Evolutionary conservation across 2,888 invertebrate species (phyloP).

Genomic region (Sesamia inferens): DNA sequence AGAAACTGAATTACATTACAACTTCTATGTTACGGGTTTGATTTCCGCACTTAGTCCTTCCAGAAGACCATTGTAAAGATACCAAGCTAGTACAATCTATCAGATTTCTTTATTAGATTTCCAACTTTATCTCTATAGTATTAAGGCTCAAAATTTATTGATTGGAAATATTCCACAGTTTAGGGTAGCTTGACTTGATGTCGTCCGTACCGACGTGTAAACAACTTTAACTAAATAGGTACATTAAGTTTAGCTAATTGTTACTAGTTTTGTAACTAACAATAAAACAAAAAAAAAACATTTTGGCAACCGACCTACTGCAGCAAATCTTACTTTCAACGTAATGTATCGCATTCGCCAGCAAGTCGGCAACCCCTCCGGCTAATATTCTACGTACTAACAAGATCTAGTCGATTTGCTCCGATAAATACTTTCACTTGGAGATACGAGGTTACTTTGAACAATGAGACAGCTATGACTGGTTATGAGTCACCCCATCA

Average conservation of each 20-base stretch:
- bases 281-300: not conserved
- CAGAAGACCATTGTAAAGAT: too few species aligned
- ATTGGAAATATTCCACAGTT: too few species aligned
- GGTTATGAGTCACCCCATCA: conserved; percentile 66
- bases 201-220: too few species aligned
- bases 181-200: too few species aligned
- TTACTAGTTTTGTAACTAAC: not conserved
- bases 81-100: too few species aligned
- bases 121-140: too few species aligned
- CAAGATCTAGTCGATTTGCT: conserved; percentile 67
- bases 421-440: conserved; percentile 77
- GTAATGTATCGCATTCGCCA: conserved; percentile 35
- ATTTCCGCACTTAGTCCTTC: too few species aligned
- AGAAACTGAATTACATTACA: not conserved
- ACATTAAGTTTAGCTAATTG: not conserved
- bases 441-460: conserved; percentile 71
- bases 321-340: conserved; percentile 36
- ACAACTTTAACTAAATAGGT: not conserved
- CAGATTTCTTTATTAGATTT: too few species aligned
- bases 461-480: conserved; percentile 69
- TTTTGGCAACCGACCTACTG: conserved; percentile 15
- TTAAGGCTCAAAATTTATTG: too few species aligned
- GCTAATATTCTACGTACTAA: conserved; percentile 57
- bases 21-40: not conserved
- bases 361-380: conserved; percentile 48